Evolutionary conservation across 2,797 vertebrate genomes (phyloP).

Genomic region (Amazonetta brasiliensis): DNA sequence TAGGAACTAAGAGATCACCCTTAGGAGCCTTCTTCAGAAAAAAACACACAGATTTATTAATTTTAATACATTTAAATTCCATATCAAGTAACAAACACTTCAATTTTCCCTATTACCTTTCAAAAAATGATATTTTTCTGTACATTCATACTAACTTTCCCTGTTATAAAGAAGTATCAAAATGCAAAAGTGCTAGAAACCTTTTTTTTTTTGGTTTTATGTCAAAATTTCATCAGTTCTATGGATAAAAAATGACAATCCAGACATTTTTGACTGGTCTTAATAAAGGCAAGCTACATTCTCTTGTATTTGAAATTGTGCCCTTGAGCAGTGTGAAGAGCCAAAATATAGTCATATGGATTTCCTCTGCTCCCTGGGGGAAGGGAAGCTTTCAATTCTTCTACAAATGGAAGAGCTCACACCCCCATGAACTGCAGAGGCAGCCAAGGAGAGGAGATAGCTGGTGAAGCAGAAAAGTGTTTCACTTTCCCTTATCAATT

Average conservation of each 20-base stretch:
- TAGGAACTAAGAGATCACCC: neutral
- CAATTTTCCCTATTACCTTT: neutral
- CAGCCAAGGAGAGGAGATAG: neutral
- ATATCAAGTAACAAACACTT: neutral
- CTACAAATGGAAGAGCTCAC: neutral
- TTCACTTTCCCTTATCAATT: neutral
- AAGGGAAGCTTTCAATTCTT: neutral
- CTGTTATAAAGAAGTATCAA: neutral
- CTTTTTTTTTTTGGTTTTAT: neutral
- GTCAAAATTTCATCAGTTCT: neutral
- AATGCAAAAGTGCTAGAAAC: neutral
- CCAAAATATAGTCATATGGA: neutral
- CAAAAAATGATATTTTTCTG: neutral
- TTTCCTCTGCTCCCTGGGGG: neutral
- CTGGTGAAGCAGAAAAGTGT: neutral
- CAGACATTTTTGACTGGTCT: neutral
- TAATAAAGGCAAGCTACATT: neutral
- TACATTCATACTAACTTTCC: neutral
- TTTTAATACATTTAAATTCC: neutral
- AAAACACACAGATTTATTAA: neutral
- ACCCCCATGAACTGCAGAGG: neutral
- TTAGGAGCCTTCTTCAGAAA: neutral
- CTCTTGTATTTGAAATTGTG: neutral
- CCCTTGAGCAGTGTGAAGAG: neutral
- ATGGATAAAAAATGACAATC: neutral